A percentile compares a stretch with the other conserved stretches of the same genome.
Evolutionary conservation across 2,113 vertebrate species (phyloP).

Genomic region (Pleuronectes platessa): DNA sequence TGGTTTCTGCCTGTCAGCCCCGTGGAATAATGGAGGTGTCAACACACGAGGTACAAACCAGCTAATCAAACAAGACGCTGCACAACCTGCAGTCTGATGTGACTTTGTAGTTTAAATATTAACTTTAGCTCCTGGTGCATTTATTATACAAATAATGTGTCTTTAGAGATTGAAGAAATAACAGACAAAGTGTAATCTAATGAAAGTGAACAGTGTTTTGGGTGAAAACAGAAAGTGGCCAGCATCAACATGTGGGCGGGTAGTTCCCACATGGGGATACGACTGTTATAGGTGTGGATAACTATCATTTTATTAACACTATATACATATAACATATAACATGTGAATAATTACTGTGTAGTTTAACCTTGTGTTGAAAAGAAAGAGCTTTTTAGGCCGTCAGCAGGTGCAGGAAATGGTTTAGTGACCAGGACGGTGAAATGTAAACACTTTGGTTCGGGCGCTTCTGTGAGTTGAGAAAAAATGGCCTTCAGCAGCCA

Average conservation of each 20-base stretch:
- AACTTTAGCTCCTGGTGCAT: neutral
- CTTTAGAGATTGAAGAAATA: neutral
- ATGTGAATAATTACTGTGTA: too few relatives aligned
- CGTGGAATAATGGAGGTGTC: constrained; percentile 32
- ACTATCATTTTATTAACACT: neutral
- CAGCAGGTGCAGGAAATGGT: neutral
- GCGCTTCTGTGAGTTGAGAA: neutral
- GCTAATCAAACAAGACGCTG: neutral
- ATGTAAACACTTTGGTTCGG: constrained; percentile 8
- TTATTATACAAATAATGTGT: neutral
- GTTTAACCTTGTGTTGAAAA: neutral
- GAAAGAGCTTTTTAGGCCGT: neutral
- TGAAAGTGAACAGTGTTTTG: constrained; percentile 38
- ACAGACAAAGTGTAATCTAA: neutral
- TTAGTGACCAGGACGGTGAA: neutral
- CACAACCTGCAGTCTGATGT: neutral
- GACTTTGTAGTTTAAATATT: constrained; percentile 1
- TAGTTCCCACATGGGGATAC: neutral
- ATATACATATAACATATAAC: neutral
- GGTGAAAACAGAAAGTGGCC: constrained; percentile 38
- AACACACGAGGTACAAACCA: constrained; percentile 31
- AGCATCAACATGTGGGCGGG: constrained; percentile 24
- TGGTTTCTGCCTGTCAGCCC: constrained; percentile 20
- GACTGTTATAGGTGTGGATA: neutral
- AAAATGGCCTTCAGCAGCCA: neutral